Percentiles rank a stretch among this genome's conserved stretches.
phyloP scores from a whole-genome alignment of 2,797 vertebrate genomes.

The Miichthys miiuy region DNA sequence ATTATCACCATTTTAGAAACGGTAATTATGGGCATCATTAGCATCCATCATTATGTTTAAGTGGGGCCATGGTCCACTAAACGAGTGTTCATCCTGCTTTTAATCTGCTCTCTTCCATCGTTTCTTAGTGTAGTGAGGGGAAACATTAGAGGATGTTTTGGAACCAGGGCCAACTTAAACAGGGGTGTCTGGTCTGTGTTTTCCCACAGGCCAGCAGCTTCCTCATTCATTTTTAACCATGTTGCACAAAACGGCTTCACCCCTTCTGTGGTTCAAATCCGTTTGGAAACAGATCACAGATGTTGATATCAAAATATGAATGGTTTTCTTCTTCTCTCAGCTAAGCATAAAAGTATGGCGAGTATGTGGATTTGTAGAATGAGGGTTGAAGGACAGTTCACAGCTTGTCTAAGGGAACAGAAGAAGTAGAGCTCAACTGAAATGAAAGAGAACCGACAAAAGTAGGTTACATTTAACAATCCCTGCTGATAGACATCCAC shows the following conservation, averaged over 20 bases:
- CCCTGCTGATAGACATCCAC: slow-evolving; percentile 54
- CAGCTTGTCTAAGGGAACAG: slow-evolving; percentile 32
- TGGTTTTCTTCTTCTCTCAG: slow-evolving; percentile 26
- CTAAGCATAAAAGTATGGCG: slow-evolving; percentile 26
- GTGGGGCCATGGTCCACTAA: slow-evolving; percentile 76
- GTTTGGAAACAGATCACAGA: slow-evolving; percentile 47
- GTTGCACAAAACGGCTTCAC: slow-evolving; percentile 68
- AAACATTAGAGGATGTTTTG: slow-evolving; percentile 56
- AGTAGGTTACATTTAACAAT: slow-evolving; percentile 61
- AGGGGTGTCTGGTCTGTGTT: slow-evolving; percentile 78
- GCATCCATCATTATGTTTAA: slow-evolving; percentile 79
- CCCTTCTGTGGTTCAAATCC: slow-evolving; percentile 65
- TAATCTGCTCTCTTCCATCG: slow-evolving; percentile 57
- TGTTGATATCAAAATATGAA: slow-evolving; percentile 36
- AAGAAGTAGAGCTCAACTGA: slow-evolving; percentile 38
- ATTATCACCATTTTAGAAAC: slow-evolving; percentile 80
- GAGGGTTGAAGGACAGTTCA: slow-evolving; percentile 58
- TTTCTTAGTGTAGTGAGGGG: slow-evolving; percentile 44
- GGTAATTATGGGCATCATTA: slow-evolving; percentile 82
- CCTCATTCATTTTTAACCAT: slow-evolving; percentile 76
- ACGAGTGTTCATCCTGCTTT: slow-evolving; percentile 70
- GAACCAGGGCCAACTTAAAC: slow-evolving; percentile 80
- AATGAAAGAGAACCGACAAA: slow-evolving; percentile 47
- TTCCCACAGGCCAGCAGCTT: slow-evolving; percentile 65
- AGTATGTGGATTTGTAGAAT: slow-evolving; percentile 37